Evolutionary conservation across 1,140 invertebrate species (phyloP), one percentile per base, ranked within the genome.

Genomic region (Fopius arisanus): DNA sequence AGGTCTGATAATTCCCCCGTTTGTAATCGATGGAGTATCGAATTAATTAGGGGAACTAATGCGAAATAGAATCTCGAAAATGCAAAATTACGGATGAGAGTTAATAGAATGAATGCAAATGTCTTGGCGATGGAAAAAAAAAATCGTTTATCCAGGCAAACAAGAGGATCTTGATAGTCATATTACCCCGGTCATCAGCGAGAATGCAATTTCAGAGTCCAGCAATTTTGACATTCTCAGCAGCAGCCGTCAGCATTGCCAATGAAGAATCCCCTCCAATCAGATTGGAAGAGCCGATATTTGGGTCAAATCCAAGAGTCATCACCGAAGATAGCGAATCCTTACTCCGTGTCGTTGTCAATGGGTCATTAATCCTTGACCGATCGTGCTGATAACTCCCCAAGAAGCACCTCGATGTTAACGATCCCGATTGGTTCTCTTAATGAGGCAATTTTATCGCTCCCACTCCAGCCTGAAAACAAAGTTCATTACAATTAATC

Each of bases 361-460:
- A 67, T 65, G 28, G 76, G 67, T 78, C 73, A 69, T 79, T 77
- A 78, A 77, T 75, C 78, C 73, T 72, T 67, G 66, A 70, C 67
- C 43, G 70, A 75, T 16, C 21, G 62, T 68, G 62, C 19, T 62
- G 72, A 63, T 62, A 43, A 77, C 67, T 43, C 28, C 23, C 16
- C 23, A 67, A 41, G 16, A 33, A 73, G 72, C 31, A 37, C 23
- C n/a, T 67, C 33, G 21, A 70, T 73, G 71, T 78, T 80, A 83
- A 84, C 75, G 78, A 79, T 51, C 66, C 26, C 75, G 75, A 81
- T 84, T 59, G 77, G 75, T 71, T 76, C 74, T 73, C 76, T 75
- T 82, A 82, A 82, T 78, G 77, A 84, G 76, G 48, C 63, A 62
- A 78, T 82, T 81, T 80, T 78, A 80, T 81, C 71, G 75, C 78